phyloP scores from a whole-genome alignment of 1,140 invertebrate species.

The Drosophila leontia region DNA sequence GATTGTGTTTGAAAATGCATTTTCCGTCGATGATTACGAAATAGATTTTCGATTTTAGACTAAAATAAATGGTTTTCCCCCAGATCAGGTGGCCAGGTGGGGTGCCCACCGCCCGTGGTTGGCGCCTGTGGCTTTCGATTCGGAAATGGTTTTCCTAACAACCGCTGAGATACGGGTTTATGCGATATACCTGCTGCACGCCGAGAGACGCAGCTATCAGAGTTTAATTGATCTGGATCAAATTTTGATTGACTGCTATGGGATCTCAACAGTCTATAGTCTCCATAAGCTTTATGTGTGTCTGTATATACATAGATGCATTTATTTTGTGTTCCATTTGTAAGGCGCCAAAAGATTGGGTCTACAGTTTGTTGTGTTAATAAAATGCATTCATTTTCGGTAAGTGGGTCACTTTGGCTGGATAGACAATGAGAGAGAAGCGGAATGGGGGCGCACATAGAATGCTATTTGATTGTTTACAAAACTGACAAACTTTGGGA shows the following conservation, averaged over 20 bases:
- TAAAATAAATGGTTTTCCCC: slow-evolving; percentile 43
- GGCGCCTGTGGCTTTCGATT: slow-evolving; percentile 62
- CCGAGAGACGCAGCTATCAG: slow-evolving; percentile 16
- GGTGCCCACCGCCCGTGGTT: slow-evolving; percentile 25
- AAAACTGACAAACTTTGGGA: background rate
- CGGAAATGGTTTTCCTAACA: slow-evolving; percentile 59
- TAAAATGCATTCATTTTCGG: slow-evolving; percentile 39
- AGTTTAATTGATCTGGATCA: slow-evolving; percentile 60
- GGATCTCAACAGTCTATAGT: background rate
- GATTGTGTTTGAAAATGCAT: slow-evolving; percentile 56
- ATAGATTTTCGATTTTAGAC: slow-evolving; percentile 23
- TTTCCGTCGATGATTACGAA: slow-evolving; percentile 38
- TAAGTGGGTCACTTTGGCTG: slow-evolving; percentile 49
- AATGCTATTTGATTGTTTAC: slow-evolving; percentile 6
- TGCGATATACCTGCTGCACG: slow-evolving; percentile 23
- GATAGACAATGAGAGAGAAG: background rate
- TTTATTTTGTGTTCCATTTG: slow-evolving; percentile 60
- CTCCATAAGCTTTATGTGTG: background rate
- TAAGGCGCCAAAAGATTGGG: slow-evolving; percentile 70
- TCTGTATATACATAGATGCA: slow-evolving; percentile 16
- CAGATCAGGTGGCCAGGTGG: slow-evolving; percentile 1
- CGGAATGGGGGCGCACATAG: background rate
- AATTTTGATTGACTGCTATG: slow-evolving; percentile 60
- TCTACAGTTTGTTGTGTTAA: slow-evolving; percentile 31
- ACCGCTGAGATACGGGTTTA: slow-evolving; percentile 18